Percentiles rank a stretch among this genome's conserved stretches.
phyloP scores from a whole-genome alignment of 2,888 invertebrate species.

The Carabus problematicus region DNA sequence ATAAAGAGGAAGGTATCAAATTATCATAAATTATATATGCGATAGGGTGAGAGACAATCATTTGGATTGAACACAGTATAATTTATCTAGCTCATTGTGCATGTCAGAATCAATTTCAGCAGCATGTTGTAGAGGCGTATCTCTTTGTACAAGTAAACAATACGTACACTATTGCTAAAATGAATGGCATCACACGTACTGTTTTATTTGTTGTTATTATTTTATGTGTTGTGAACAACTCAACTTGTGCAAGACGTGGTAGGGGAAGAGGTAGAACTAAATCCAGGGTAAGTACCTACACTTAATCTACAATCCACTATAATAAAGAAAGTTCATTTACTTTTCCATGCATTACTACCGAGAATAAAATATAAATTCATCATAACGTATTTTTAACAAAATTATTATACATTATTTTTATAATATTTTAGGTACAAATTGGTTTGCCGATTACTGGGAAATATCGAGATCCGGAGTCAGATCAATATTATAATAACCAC shows the following conservation, averaged over 20 bases:
- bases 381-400: background rate
- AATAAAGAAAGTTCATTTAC: no score
- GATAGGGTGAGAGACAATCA: slow-evolving; percentile 29
- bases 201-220: slow-evolving; percentile 44
- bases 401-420: background rate
- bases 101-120: slow-evolving; percentile 8
- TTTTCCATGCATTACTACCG: no score
- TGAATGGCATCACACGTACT: slow-evolving; percentile 50
- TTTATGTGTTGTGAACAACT: slow-evolving; percentile 49
- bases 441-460: slow-evolving; percentile 88
- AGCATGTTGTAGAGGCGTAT: slow-evolving; percentile 8
- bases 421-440: slow-evolving; percentile 74
- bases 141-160: slow-evolving; percentile 11
- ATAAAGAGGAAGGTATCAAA: slow-evolving; percentile 41
- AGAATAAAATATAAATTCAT: background rate
- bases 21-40: slow-evolving; percentile 40
- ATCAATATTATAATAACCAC: slow-evolving; percentile 89
- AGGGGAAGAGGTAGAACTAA: slow-evolving; percentile 76
- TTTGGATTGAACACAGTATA: slow-evolving; percentile 2
- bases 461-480: slow-evolving; percentile 88
- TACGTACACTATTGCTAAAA: slow-evolving; percentile 42
- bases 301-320: no score
- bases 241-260: slow-evolving; percentile 67
- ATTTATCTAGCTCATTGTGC: slow-evolving; percentile 17
- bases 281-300: slow-evolving; percentile 67